A percentile compares a stretch with the other conserved stretches of the same genome.
phyloP scores from a whole-genome alignment of 2,888 invertebrate species.

The Alviniconcha strummeri region DNA sequence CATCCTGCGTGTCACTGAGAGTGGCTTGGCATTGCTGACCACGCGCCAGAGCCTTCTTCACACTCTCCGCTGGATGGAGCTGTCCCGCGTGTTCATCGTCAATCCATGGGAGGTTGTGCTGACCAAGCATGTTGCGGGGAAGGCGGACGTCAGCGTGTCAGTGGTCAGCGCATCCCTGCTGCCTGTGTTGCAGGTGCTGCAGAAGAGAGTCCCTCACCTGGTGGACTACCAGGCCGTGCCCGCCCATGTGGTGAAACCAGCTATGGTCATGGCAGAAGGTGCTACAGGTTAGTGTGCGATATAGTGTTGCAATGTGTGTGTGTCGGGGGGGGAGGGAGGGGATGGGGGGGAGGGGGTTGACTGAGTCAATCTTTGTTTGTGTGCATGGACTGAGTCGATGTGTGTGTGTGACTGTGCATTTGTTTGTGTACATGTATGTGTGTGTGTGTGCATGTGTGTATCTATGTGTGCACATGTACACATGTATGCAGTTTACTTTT shows the following conservation, averaged over 20 bases:
- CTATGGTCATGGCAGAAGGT: neutral
- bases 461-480: neutral
- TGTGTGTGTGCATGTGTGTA: neutral
- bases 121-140: conserved; percentile 35
- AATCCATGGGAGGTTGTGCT: conserved; percentile 42
- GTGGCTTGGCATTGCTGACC: conserved; percentile 1
- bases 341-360: no score
- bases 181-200: conserved; percentile 14
- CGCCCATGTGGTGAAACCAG: no score
- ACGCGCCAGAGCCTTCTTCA: conserved; percentile 29
- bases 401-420: no score
- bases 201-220: conserved; percentile 10
- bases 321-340: no score
- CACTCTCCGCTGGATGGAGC: conserved; percentile 36
- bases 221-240: conserved; percentile 29
- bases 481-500: neutral
- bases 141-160: conserved; percentile 34
- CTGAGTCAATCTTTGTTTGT: no score
- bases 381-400: no score
- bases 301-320: no score
- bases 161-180: conserved; percentile 25
- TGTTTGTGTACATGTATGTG: neutral
- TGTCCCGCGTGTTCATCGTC: conserved; percentile 36
- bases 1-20: conserved; percentile 11
- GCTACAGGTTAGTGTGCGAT: no score